Evolutionary conservation across 2,797 vertebrate species (phyloP).

Genomic region (Urophycis tenuis): DNA sequence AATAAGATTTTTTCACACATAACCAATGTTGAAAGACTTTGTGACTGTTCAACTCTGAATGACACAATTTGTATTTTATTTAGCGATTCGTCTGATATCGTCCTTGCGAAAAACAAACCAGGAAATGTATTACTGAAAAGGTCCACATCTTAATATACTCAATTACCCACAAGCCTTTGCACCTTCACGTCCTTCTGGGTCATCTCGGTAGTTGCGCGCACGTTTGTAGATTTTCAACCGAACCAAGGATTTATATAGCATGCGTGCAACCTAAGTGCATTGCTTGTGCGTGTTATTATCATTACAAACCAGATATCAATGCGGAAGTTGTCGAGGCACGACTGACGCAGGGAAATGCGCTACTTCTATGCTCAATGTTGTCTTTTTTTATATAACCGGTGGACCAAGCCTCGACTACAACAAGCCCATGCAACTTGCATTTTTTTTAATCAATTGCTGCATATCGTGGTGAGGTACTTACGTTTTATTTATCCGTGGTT

Average conservation of each 20-base stretch:
- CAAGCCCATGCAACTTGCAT: slow-evolving; percentile 6
- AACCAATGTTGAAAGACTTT: not conserved
- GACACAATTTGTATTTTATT: not conserved
- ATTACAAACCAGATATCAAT: not conserved
- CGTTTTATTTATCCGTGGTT: not conserved
- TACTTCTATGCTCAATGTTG: not conserved
- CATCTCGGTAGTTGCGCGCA: slow-evolving; percentile 37
- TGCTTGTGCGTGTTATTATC: not conserved
- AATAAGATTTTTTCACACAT: not conserved
- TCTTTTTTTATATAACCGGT: slow-evolving; percentile 30
- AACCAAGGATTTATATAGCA: not conserved
- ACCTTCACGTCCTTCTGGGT: not conserved
- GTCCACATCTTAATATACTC: slow-evolving; percentile 19
- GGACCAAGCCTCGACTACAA: slow-evolving; percentile 13
- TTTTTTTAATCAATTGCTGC: slow-evolving; percentile 16
- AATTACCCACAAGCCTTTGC: slow-evolving; percentile 42
- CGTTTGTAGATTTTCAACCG: slow-evolving; percentile 34
- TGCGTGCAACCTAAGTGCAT: not conserved
- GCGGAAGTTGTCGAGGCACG: not conserved
- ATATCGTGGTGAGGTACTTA: slow-evolving; percentile 38
- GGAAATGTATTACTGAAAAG: rapidly evolving
- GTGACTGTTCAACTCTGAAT: not conserved
- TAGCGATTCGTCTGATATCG: not conserved
- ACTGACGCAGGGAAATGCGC: not conserved
- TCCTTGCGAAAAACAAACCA: not conserved